Percentiles rank a stretch among this genome's conserved stretches.
phyloP scores from a whole-genome alignment of 2,888 invertebrate genomes.

The Chloroclystis v-ata region DNA sequence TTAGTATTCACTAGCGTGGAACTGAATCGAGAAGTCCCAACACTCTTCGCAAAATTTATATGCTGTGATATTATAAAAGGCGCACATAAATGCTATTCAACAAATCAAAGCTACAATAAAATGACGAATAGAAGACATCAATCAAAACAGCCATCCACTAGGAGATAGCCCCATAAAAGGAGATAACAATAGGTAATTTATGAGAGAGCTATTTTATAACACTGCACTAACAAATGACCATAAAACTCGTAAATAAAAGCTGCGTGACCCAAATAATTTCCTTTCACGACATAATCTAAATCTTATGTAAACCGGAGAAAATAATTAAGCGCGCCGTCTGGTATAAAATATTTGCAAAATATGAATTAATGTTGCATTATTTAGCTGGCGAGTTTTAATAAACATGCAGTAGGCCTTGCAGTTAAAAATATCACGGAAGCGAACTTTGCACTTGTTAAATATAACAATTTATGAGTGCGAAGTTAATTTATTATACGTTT shows the following conservation, averaged over 20 bases:
- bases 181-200: not conserved
- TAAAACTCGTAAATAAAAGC: conserved; percentile 13
- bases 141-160: not conserved
- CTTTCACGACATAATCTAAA: conserved; percentile 41
- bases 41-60: too few relatives aligned
- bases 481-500: too few relatives aligned
- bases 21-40: too few relatives aligned
- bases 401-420: conserved; percentile 50
- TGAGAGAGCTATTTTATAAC: conserved; percentile 5
- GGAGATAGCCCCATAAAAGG: not conserved
- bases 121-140: not conserved
- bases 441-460: too few relatives aligned
- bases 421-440: conserved; percentile 28
- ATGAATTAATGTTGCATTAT: conserved; percentile 54
- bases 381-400: conserved; percentile 60
- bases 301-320: conserved; percentile 63
- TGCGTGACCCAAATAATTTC: conserved; percentile 25
- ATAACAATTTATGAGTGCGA: too few relatives aligned
- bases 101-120: not conserved
- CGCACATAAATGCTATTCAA: too few relatives aligned
- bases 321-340: conserved; percentile 55
- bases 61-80: too few relatives aligned
- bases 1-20: too few relatives aligned
- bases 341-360: conserved; percentile 48
- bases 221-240: conserved; percentile 7